These are phyloP conservation scores for Erebia epiphron DNA, from an alignment of 2,888 invertebrate genomes.

Conservation along the genomic window DNA sequence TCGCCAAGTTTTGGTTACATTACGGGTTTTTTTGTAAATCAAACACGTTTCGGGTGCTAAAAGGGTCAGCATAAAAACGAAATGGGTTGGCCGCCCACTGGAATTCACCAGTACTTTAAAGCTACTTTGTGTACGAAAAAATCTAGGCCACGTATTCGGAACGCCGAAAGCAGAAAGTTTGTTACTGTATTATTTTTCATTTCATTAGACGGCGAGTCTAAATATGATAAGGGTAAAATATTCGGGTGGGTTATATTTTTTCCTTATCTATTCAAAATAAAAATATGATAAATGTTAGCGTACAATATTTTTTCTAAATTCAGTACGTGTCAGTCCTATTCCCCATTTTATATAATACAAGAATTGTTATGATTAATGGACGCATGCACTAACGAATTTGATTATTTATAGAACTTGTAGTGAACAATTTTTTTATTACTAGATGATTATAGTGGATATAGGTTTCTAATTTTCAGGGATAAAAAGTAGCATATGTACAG, in stretches of 20 bases:
- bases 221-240: not conserved
- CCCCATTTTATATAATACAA: too few relatives aligned
- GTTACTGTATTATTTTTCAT: not conserved
- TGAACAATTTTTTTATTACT: too few relatives aligned
- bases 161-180: slow-evolving; percentile 9
- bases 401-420: too few relatives aligned
- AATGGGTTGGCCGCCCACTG: slow-evolving; percentile 11
- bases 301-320: too few relatives aligned
- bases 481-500: too few relatives aligned
- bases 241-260: not conserved
- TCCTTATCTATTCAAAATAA: not conserved
- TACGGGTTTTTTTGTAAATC: slow-evolving; percentile 29
- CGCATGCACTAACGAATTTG: not conserved
- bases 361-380: not conserved
- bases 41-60: slow-evolving; percentile 32
- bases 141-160: slow-evolving; percentile 17
- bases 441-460: too few relatives aligned
- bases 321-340: too few relatives aligned
- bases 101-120: slow-evolving; percentile 25
- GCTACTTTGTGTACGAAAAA: slow-evolving; percentile 18
- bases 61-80: slow-evolving; percentile 32
- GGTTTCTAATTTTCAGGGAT: too few relatives aligned
- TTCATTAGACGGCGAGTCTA: not conserved
- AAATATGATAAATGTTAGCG: not conserved
- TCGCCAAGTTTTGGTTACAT: slow-evolving; percentile 29